Base-by-base conservation (phyloP, 2,113 vertebrate genomes). In the Microtus ochrogaster region DNA sequence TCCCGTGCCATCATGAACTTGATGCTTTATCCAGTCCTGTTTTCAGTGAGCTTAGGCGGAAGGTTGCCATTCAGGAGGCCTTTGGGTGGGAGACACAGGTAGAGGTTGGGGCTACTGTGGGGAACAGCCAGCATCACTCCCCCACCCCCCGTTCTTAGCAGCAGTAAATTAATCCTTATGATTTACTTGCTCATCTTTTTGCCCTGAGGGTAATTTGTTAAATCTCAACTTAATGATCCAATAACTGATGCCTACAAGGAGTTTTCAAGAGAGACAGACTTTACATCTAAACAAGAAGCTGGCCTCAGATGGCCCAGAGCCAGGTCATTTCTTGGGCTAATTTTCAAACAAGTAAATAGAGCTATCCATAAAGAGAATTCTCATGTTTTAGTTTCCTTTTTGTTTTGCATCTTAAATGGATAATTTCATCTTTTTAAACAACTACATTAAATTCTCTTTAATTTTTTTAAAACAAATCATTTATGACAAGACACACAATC, bases 311-410 rank as follows among this genome's bases (percentile, higher is more conserved):
- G 58, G 93, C 19, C 26, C 47, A 87, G 33, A 94, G 58, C 33
- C 85, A 47, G 58, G 47, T 89, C n/a, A 94, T 82, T 89, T 92
- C 49, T 76, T 79, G 26, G 90, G 49, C n/a, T 58, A 44, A 84
- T 87, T 96, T 52, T 94, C 52, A 89, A 30, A 24, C 52, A 77
- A 94, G 36, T 94, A 63, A 47, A 52, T 92, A 84, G 89, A 95
- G 47, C 33, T 11, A 82, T 7, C 30, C 19, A 7, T 72, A 91
- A 36, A 30, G 73, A 87, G 70, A 41, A 82, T 76, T 2, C 72
- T 55, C 58, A 41, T 73, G 5, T 90, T 91, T 93, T 90, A 85
- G 93, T 88, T 65, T 55, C 7, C 74, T 74, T 94, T 87, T 47
- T 68, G 30, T 49, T 86, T 94, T 94, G 39, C 89, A 28, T 72